phyloP scores from a whole-genome alignment of 1,140 invertebrate genomes.

The Gerris buenoi region DNA sequence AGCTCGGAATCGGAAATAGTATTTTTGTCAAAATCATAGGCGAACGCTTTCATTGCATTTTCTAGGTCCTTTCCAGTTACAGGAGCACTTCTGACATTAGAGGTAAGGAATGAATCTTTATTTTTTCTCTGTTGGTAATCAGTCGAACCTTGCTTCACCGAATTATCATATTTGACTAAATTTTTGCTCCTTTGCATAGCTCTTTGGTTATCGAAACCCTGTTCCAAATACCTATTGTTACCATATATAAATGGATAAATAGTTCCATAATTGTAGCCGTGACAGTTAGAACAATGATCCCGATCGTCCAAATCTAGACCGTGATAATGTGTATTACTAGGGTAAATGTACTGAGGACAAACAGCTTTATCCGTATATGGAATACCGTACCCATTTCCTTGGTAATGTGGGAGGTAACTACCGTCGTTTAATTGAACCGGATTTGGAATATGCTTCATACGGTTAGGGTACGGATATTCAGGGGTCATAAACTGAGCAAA shows the following conservation, averaged over 20 bases:
- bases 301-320: not conserved
- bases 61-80: not conserved
- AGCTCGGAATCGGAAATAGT: not conserved
- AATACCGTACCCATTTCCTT: not conserved
- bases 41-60: slow-evolving; percentile 1
- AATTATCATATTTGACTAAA: not conserved
- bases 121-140: not conserved
- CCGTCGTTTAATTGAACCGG: not conserved
- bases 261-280: not conserved
- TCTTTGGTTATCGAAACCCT: not conserved
- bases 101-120: not conserved
- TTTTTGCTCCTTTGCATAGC: not conserved
- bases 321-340: not conserved
- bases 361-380: slow-evolving; percentile 1
- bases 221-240: not conserved
- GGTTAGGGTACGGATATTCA: not conserved
- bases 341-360: not conserved
- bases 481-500: no score
- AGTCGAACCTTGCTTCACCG: not conserved
- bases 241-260: not conserved
- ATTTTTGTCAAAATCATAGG: not conserved
- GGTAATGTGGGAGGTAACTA: not conserved
- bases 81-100: not conserved
- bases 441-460: not conserved
- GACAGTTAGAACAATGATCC: not conserved